These are phyloP conservation scores for Tinamus guttatus DNA, from an alignment of 2,113 vertebrate genomes.

Conservation along the genomic window DNA sequence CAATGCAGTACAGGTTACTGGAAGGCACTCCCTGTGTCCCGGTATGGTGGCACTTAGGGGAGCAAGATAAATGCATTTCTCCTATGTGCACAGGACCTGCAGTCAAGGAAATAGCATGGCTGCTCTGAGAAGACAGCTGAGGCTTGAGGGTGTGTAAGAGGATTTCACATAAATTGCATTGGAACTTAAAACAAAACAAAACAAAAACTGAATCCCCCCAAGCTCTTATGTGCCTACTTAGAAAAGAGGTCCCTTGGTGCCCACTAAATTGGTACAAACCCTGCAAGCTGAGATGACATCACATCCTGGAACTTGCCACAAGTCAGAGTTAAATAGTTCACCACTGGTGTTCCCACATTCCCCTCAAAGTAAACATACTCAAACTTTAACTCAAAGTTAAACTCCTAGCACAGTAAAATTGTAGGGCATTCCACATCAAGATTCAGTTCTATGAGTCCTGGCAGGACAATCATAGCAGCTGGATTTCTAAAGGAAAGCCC, in stretches of 20 bases:
- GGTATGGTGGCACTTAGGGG: neutral
- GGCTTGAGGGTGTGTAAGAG: neutral
- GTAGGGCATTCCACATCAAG: neutral
- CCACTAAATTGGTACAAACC: conserved; percentile 29
- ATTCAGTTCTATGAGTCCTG: conserved; percentile 18
- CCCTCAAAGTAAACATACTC: neutral
- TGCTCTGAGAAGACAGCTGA: neutral
- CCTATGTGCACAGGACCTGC: neutral
- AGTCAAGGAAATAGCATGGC: neutral
- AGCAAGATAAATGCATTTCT: neutral
- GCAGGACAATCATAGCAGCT: conserved; percentile 13
- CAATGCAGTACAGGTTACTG: neutral
- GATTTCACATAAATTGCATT: neutral
- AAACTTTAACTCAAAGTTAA: neutral
- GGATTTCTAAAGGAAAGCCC: conserved; percentile 52
- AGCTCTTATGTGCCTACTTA: neutral
- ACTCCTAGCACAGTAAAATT: neutral
- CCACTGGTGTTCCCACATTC: neutral
- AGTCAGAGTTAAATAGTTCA: neutral
- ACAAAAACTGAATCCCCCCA: neutral
- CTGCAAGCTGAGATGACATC: conserved; percentile 18
- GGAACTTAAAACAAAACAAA: neutral
- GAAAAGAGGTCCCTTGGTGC: neutral
- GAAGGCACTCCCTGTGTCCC: neutral
- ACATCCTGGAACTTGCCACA: neutral